Evolutionary conservation across 2,888 invertebrate species (phyloP).

Genomic region (Platerodrilus igneus): DNA sequence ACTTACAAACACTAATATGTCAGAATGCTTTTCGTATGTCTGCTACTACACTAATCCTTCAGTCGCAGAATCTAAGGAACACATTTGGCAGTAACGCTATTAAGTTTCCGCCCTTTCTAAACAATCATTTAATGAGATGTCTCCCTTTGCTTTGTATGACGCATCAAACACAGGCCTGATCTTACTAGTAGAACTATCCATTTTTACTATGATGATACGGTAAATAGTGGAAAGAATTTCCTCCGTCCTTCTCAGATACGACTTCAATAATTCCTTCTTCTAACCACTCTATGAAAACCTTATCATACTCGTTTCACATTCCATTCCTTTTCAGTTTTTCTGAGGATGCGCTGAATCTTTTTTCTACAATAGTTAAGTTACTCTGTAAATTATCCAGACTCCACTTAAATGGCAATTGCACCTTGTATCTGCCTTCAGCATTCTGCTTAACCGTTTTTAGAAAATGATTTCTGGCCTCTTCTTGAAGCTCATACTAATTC

Average conservation of each 20-base stretch:
- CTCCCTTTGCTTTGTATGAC: constrained; percentile 29
- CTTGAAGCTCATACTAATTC: too few species aligned
- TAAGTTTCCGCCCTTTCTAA: too few species aligned
- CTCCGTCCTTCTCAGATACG: constrained; percentile 24
- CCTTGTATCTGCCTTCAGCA: too few species aligned
- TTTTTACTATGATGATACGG: constrained; percentile 40
- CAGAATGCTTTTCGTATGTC: constrained; percentile 43
- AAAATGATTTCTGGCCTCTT: too few species aligned
- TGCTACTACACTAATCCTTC: constrained; percentile 34
- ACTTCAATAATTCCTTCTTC: too few species aligned
- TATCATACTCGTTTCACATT: constrained; percentile 22
- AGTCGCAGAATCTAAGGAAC: constrained; percentile 32
- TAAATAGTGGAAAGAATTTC: constrained; percentile 29
- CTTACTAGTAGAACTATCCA: constrained; percentile 35
- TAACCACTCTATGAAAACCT: constrained; percentile 20
- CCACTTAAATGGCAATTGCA: constrained; percentile 27
- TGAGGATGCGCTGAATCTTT: constrained; percentile 28
- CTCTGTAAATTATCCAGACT: constrained; percentile 21
- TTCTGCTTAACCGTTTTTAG: too few species aligned
- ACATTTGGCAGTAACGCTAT: too few species aligned
- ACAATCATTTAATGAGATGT: constrained; percentile 37
- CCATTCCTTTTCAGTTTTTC: constrained; percentile 23
- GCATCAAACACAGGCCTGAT: constrained; percentile 38
- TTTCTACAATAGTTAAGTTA: constrained; percentile 26
- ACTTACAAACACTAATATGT: constrained; percentile 31